These are phyloP conservation scores for Aphidius ervi DNA, from an alignment of 1,140 invertebrate species.

Conservation along the genomic window DNA sequence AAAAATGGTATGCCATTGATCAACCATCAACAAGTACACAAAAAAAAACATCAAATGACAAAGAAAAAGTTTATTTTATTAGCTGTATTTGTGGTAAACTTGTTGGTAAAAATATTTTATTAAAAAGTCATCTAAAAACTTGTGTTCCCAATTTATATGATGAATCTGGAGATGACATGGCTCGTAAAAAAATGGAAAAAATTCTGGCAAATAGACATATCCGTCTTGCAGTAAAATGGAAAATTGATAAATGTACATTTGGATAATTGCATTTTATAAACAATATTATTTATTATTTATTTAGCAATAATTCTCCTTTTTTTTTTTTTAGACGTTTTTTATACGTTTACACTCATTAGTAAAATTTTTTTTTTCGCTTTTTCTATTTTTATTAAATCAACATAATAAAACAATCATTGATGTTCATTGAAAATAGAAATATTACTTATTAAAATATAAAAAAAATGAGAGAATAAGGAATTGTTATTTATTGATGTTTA, in stretches of 20 bases:
- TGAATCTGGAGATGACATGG: slow-evolving; percentile 38
- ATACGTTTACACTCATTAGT: background rate
- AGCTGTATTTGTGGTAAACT: slow-evolving; percentile 63
- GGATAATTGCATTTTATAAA: slow-evolving; percentile 36
- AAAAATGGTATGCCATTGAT: too few species aligned
- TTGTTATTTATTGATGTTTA: too few species aligned
- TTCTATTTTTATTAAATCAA: slow-evolving; percentile 1
- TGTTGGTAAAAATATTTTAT: slow-evolving; percentile 46
- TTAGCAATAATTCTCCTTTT: background rate
- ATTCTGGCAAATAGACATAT: slow-evolving; percentile 36
- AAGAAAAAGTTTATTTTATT: too few species aligned
- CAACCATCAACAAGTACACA: slow-evolving; percentile 30
- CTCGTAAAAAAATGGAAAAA: slow-evolving; percentile 1
- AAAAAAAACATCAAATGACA: slow-evolving; percentile 29
- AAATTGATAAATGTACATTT: slow-evolving; percentile 44
- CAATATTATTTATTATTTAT: background rate
- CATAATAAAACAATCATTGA: too few species aligned
- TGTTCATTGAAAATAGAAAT: too few species aligned
- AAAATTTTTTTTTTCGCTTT: too few species aligned
- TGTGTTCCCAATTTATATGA: slow-evolving; percentile 55
- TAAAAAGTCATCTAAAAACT: slow-evolving; percentile 63
- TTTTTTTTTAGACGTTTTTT: background rate
- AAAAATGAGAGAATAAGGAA: too few species aligned
- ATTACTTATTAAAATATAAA: too few species aligned
- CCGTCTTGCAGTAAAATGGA: slow-evolving; percentile 43